Percentiles rank a stretch among this genome's conserved stretches.
Evolutionary conservation across 2,113 vertebrate genomes (phyloP).

Genomic region (Sinocyclocheilus maitianheensis): DNA sequence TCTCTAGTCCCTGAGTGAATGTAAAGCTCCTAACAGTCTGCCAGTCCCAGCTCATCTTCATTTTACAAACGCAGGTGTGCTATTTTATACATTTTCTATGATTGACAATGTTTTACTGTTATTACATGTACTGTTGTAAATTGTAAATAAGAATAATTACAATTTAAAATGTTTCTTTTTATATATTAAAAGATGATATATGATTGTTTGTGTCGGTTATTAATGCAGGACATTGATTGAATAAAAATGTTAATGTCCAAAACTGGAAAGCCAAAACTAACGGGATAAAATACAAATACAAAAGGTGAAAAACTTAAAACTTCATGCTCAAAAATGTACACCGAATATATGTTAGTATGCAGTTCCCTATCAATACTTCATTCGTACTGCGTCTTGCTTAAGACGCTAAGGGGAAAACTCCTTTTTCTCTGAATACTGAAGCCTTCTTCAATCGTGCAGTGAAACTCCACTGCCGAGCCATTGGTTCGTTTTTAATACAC

Average conservation of each 20-base stretch:
- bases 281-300: neutral
- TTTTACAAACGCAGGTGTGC: slow-evolving; percentile 56
- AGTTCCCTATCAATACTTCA: too few relatives aligned
- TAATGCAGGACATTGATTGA: neutral
- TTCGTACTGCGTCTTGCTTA: too few relatives aligned
- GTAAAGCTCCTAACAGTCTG: slow-evolving; percentile 77
- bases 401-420: too few relatives aligned
- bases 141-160: slow-evolving; percentile 98
- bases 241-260: neutral
- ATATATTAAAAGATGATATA: slow-evolving; percentile 80
- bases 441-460: too few relatives aligned
- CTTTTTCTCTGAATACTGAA: too few relatives aligned
- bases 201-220: slow-evolving; percentile 70
- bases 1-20: slow-evolving; percentile 74
- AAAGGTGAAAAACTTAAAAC: slow-evolving; percentile 49
- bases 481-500: too few relatives aligned
- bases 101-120: slow-evolving; percentile 74
- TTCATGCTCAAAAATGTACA: neutral
- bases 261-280: neutral
- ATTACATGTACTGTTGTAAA: slow-evolving; percentile 89
- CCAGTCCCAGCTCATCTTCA: slow-evolving; percentile 64
- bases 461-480: too few relatives aligned
- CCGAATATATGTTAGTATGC: too few relatives aligned
- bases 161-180: slow-evolving; percentile 97
- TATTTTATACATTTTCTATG: slow-evolving; percentile 90